Conservation (phyloP, 1,140 invertebrate species). For the Druon quercuslanigerum region DNA sequence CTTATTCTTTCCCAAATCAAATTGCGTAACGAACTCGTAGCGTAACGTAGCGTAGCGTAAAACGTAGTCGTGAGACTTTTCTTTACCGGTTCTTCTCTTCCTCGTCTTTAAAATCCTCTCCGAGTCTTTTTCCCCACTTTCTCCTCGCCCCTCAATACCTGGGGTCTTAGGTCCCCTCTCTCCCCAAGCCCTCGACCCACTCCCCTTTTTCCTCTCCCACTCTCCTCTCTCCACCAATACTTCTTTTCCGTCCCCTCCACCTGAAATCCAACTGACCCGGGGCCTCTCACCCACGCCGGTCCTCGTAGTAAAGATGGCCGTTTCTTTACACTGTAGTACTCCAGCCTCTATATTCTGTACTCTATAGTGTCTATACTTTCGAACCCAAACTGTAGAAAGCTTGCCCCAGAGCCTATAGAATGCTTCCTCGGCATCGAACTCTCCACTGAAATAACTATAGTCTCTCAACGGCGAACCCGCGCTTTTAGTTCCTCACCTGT, state of each 20-base stretch:
- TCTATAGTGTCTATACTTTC: too few relatives aligned
- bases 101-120: constrained; percentile 39
- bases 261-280: constrained; percentile 59
- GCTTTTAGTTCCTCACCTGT: constrained; percentile 57
- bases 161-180: neutral
- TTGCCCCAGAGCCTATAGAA: too few relatives aligned
- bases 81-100: constrained; percentile 39
- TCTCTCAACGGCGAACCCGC: constrained; percentile 26
- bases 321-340: constrained; percentile 53
- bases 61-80: constrained; percentile 56
- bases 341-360: constrained; percentile 36
- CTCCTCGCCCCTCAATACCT: neutral
- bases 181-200: neutral
- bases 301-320: constrained; percentile 70
- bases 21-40: constrained; percentile 64
- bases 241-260: constrained; percentile 17
- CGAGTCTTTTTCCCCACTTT: constrained; percentile 30
- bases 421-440: constrained; percentile 22
- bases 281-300: constrained; percentile 67
- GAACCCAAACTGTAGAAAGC: neutral
- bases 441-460: neutral
- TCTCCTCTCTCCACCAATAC: neutral
- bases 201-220: constrained; percentile 37
- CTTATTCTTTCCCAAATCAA: constrained; percentile 57
- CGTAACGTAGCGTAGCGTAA: constrained; percentile 61